These are phyloP conservation scores for Polypterus bichir DNA, from an alignment of 2,113 vertebrate genomes.

Conservation along the genomic window DNA sequence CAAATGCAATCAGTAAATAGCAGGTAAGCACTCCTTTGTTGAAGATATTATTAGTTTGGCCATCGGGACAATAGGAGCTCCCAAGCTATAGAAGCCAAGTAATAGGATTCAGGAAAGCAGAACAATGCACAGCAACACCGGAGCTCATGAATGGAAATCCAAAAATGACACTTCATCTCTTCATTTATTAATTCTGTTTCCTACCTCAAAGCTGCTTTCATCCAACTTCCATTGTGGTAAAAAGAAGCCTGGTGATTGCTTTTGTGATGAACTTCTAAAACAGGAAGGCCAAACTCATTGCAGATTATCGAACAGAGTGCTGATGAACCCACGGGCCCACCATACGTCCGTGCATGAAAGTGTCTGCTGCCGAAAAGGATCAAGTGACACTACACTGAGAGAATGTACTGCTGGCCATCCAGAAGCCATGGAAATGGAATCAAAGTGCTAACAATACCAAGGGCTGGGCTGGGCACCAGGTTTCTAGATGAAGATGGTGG, in stretches of 20 bases:
- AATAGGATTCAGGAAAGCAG: neutral
- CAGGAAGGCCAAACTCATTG: too few relatives aligned
- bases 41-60: neutral
- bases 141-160: neutral
- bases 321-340: too few relatives aligned
- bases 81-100: neutral
- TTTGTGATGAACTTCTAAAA: neutral
- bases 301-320: too few relatives aligned
- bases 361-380: too few relatives aligned
- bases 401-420: too few relatives aligned
- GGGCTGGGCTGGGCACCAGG: too few relatives aligned
- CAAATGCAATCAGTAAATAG: neutral
- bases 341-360: too few relatives aligned
- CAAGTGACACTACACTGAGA: too few relatives aligned
- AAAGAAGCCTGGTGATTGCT: neutral
- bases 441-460: too few relatives aligned
- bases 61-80: neutral
- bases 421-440: too few relatives aligned
- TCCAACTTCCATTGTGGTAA: neutral
- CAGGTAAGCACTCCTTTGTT: slow-evolving; percentile 1
- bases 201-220: neutral
- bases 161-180: neutral
- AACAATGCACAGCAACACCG: neutral
- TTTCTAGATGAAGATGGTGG: too few relatives aligned
- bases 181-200: neutral